Evolutionary conservation across 2,797 vertebrate species (phyloP).

Genomic region (Melanotaenia pygmaea): DNA sequence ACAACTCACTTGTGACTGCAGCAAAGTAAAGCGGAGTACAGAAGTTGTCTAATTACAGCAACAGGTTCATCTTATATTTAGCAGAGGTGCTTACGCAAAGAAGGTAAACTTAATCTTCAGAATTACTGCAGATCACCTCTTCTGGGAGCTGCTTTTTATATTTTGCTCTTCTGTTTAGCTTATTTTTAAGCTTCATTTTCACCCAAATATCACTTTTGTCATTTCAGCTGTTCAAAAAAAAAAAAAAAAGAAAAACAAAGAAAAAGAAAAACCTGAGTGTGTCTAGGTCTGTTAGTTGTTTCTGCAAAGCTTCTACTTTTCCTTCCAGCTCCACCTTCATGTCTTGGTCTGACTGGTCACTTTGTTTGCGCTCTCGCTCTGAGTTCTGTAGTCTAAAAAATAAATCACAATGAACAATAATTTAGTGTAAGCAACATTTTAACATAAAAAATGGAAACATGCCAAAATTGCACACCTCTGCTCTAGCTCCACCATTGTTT

Average conservation of each 20-base stretch:
- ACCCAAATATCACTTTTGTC: not conserved
- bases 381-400: constrained; percentile 86
- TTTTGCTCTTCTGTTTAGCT: not conserved
- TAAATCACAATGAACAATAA: not conserved
- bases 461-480: constrained; percentile 72
- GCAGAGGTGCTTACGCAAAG: not conserved
- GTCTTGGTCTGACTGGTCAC: constrained; percentile 85
- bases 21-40: too few species aligned
- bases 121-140: not conserved
- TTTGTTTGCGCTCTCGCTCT: constrained; percentile 82
- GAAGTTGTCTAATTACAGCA: not conserved
- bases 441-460: not conserved
- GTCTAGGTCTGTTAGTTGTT: constrained; percentile 89
- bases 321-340: constrained; percentile 87
- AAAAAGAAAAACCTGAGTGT: constrained; percentile 82
- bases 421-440: not conserved
- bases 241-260: too few species aligned
- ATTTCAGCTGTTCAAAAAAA: too few species aligned
- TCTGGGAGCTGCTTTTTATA: not conserved
- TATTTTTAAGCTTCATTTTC: not conserved
- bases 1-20: too few species aligned
- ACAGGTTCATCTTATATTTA: not conserved
- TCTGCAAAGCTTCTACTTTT: constrained; percentile 82
- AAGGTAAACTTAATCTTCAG: not conserved
- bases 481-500: constrained; percentile 88